Evolutionary conservation across 2,888 invertebrate genomes (phyloP), one percentile per base, ranked within the genome.

Genomic region (Apamea sordens): DNA sequence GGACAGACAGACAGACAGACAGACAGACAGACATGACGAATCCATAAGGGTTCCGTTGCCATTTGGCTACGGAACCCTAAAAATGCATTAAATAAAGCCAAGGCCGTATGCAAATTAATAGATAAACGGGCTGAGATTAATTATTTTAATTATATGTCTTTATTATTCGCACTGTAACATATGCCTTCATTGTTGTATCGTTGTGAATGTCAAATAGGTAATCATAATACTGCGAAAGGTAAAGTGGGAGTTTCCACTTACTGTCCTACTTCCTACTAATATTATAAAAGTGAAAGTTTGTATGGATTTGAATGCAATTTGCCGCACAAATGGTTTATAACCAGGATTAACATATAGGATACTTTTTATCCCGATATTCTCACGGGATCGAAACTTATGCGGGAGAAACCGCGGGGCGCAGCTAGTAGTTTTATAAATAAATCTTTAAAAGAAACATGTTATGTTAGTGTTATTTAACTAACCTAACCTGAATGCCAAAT

Each of bases 21-120:
- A n/a, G n/a, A n/a, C n/a, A n/a, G n/a, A n/a, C n/a, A n/a, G n/a
- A n/a, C n/a, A n/a, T n/a, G n/a, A n/a, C n/a, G n/a, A n/a, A n/a
- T n/a, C n/a, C n/a, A n/a, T n/a, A n/a, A n/a, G n/a, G n/a, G n/a
- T n/a, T n/a, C n/a, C n/a, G n/a, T n/a, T n/a, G n/a, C n/a, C n/a
- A n/a, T n/a, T n/a, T n/a, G n/a, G n/a, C n/a, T n/a, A n/a, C n/a
- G n/a, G n/a, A n/a, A n/a, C n/a, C n/a, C n/a, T n/a, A n/a, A n/a
- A n/a, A n/a, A n/a, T n/a, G 50, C 69, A 77, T 72, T 47, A 71
- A 78, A 79, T 85, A 76, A 85, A 80, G 79, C 82, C 88, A 87
- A 87, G 88, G 89, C 24, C 68, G 69, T 21, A 59, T 67, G 79
- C 53, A 73, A 70, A 86, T 76, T 56, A 68, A 78, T 69, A 82